Evolutionary conservation across 2,113 vertebrate genomes (phyloP).

Genomic region (Heloderma charlesbogerti): DNA sequence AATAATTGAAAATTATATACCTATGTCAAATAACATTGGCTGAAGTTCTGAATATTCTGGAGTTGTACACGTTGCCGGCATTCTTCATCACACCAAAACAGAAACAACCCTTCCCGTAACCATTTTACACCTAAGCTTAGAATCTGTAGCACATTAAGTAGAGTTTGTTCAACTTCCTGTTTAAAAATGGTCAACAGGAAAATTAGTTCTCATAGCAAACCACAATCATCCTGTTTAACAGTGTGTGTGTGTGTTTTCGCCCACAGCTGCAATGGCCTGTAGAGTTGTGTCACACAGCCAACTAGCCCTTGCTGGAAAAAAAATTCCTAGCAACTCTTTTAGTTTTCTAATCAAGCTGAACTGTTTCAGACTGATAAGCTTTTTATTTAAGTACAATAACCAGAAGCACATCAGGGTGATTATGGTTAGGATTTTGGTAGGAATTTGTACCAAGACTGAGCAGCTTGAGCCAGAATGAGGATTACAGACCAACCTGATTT

Average conservation of each 20-base stretch:
- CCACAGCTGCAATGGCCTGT: conserved; percentile 67
- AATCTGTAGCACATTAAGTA: conserved; percentile 65
- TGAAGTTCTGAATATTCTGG: not conserved
- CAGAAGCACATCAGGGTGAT: conserved; percentile 16
- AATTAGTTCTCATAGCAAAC: conserved; percentile 75
- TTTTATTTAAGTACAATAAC: conserved; percentile 18
- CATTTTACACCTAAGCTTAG: conserved; percentile 53
- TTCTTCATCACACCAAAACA: conserved; percentile 16
- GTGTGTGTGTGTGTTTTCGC: conserved; percentile 32
- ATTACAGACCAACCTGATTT: not conserved
- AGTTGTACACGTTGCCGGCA: not conserved
- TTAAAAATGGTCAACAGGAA: conserved; percentile 79
- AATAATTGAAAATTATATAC: not conserved
- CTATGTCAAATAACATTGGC: not conserved
- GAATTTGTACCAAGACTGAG: not conserved
- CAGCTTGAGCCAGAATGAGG: conserved; percentile 1
- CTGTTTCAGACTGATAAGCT: conserved; percentile 20
- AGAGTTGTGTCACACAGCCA: conserved; percentile 36
- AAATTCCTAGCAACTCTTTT: not conserved
- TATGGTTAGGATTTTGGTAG: not conserved
- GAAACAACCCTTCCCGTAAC: not conserved
- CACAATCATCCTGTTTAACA: conserved; percentile 76
- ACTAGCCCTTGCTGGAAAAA: not conserved
- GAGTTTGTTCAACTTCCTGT: conserved; percentile 74
- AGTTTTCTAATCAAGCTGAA: conserved; percentile 35